Evolutionary conservation across 2,797 vertebrate genomes (phyloP).

Genomic region (Trachops cirrhosus): DNA sequence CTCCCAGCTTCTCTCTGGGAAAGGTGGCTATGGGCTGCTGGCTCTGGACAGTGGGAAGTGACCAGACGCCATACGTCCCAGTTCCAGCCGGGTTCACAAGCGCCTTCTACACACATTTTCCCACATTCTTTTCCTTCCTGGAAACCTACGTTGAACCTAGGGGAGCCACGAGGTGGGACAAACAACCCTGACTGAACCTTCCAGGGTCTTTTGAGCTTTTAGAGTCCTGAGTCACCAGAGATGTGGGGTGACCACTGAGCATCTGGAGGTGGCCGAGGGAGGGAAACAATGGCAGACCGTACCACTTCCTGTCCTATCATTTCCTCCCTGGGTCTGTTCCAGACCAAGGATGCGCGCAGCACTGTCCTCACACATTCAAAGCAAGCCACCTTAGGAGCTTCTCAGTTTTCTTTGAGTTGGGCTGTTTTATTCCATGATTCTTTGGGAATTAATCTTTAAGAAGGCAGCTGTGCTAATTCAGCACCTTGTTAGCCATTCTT

Average conservation of each 20-base stretch:
- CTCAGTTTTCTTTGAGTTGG: not conserved
- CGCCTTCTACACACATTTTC: not conserved
- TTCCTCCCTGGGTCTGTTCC: not conserved
- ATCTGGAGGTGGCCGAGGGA: not conserved
- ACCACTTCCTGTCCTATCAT: not conserved
- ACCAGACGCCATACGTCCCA: not conserved
- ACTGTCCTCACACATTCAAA: not conserved
- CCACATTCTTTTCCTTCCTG: not conserved
- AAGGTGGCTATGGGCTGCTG: not conserved
- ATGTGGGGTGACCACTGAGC: not conserved
- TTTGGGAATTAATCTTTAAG: not conserved
- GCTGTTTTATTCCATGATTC: not conserved
- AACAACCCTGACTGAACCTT: not conserved
- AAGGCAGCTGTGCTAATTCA: not conserved
- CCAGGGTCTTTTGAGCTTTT: not conserved
- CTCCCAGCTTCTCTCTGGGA: not conserved
- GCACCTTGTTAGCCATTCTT: not conserved
- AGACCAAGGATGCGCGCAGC: rapidly evolving
- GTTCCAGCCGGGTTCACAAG: not conserved
- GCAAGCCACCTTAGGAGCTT: not conserved
- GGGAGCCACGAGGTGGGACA: not conserved
- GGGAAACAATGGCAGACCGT: not conserved
- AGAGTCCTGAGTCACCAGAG: not conserved
- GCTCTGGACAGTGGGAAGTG: not conserved
- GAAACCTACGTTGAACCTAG: not conserved